Conservation (phyloP, 2,113 vertebrate species). For the Panurus biarmicus region DNA sequence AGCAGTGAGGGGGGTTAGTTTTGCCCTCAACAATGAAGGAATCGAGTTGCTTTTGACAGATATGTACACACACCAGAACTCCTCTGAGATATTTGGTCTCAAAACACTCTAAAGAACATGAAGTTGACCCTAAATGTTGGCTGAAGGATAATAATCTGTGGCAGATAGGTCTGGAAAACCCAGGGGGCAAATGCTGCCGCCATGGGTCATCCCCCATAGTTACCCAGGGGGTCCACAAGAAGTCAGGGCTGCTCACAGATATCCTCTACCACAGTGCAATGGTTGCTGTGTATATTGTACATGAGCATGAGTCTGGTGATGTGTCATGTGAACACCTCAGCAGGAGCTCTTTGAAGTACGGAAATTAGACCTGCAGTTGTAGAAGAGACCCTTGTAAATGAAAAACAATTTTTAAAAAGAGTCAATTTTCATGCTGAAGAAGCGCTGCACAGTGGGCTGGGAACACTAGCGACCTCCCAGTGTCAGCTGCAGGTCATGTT, state of each 20-base stretch:
- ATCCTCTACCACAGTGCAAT: background rate
- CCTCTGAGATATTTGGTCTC: background rate
- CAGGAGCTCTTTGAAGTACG: background rate
- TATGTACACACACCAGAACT: background rate
- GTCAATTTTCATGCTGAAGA: background rate
- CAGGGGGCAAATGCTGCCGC: background rate
- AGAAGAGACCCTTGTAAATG: background rate
- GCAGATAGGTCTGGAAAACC: background rate
- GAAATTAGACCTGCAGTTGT: background rate
- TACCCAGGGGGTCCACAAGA: background rate
- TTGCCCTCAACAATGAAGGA: background rate
- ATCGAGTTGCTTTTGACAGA: background rate
- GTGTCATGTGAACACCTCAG: background rate
- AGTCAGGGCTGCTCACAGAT: background rate
- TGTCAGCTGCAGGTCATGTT: background rate
- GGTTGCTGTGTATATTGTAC: background rate
- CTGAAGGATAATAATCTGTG: background rate
- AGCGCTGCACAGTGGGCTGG: background rate
- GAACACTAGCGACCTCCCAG: background rate
- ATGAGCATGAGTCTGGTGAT: background rate
- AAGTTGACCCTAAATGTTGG: background rate
- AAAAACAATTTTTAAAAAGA: background rate
- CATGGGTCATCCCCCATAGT: accelerated
- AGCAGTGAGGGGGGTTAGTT: background rate
- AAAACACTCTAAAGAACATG: background rate